Evolutionary conservation across 1,140 invertebrate genomes (phyloP).

Genomic region (Stegodyphus dumicola): DNA sequence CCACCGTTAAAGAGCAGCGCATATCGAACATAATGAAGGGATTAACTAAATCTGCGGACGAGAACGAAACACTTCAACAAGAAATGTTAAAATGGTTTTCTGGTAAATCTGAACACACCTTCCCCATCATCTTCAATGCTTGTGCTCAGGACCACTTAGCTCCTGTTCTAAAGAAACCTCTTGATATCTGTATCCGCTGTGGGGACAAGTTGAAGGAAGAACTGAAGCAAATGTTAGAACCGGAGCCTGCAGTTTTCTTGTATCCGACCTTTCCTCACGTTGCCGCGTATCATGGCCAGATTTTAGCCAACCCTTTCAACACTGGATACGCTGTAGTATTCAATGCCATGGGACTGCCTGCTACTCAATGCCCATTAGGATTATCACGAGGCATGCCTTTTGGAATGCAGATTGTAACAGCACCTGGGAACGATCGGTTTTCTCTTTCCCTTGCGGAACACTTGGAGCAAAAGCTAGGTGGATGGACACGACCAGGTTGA

Average conservation of each 20-base stretch:
- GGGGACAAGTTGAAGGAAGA: slow-evolving; percentile 68
- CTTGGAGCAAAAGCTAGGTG: slow-evolving; percentile 66
- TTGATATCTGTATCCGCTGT: slow-evolving; percentile 58
- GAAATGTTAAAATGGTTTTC: slow-evolving; percentile 62
- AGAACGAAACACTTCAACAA: background rate
- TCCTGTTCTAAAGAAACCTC: slow-evolving; percentile 66
- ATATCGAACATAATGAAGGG: slow-evolving; percentile 40
- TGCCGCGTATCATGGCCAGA: slow-evolving; percentile 85
- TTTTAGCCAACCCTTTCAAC: slow-evolving; percentile 84
- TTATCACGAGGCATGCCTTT: slow-evolving; percentile 67
- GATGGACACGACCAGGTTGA: slow-evolving; percentile 27
- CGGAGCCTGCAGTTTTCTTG: slow-evolving; percentile 82
- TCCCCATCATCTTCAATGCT: slow-evolving; percentile 68
- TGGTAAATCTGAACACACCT: slow-evolving; percentile 66
- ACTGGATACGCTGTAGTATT: slow-evolving; percentile 73
- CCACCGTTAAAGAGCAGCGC: slow-evolving; percentile 25
- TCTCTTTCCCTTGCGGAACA: slow-evolving; percentile 70
- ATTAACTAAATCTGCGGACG: background rate
- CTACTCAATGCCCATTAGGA: slow-evolving; percentile 69
- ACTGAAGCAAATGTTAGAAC: slow-evolving; percentile 68
- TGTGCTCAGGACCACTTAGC: slow-evolving; percentile 70
- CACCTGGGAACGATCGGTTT: slow-evolving; percentile 67
- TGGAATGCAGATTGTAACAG: slow-evolving; percentile 70
- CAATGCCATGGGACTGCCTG: slow-evolving; percentile 69
- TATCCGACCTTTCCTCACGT: slow-evolving; percentile 84